Percentiles rank a stretch among this genome's conserved stretches.
Evolutionary conservation across 1,140 invertebrate species (phyloP).

Genomic region (Triops cancriformis): DNA sequence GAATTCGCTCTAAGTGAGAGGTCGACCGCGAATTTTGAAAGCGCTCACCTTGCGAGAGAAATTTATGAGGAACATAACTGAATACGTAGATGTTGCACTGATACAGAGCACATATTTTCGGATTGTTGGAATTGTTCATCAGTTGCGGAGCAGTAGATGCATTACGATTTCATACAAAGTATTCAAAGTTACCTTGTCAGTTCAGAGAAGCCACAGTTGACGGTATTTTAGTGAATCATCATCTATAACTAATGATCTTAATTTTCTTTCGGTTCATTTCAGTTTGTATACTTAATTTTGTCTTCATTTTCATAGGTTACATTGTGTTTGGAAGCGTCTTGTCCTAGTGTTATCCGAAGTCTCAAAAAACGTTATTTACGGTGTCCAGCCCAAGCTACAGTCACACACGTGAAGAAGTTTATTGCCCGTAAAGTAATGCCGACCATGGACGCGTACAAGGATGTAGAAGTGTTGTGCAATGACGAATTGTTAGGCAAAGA

Average conservation of each 20-base stretch:
- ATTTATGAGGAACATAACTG: too few relatives aligned
- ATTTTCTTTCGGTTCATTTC: not conserved
- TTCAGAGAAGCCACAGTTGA: too few relatives aligned
- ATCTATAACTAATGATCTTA: not conserved
- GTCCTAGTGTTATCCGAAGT: slow-evolving; percentile 36
- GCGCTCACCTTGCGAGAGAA: too few relatives aligned
- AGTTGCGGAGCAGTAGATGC: too few relatives aligned
- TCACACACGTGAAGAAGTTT: slow-evolving; percentile 95
- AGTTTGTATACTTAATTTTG: not conserved
- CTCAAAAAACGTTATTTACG: slow-evolving; percentile 82
- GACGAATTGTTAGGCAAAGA: slow-evolving; percentile 96
- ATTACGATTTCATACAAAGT: too few relatives aligned
- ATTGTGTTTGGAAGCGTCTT: slow-evolving; percentile 60
- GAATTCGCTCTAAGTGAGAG: too few relatives aligned
- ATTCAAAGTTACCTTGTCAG: too few relatives aligned
- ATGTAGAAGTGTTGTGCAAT: slow-evolving; percentile 98
- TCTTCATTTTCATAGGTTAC: slow-evolving; percentile 54
- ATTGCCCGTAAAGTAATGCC: slow-evolving; percentile 91
- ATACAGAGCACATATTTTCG: too few relatives aligned
- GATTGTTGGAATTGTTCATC: too few relatives aligned
- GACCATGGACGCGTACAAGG: slow-evolving; percentile 84
- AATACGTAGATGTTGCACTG: too few relatives aligned
- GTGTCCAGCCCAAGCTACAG: slow-evolving; percentile 90
- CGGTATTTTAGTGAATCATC: too few relatives aligned
- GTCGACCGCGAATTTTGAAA: too few relatives aligned